Conservation (phyloP, 1,140 invertebrate species). For the Drosophila varians region DNA sequence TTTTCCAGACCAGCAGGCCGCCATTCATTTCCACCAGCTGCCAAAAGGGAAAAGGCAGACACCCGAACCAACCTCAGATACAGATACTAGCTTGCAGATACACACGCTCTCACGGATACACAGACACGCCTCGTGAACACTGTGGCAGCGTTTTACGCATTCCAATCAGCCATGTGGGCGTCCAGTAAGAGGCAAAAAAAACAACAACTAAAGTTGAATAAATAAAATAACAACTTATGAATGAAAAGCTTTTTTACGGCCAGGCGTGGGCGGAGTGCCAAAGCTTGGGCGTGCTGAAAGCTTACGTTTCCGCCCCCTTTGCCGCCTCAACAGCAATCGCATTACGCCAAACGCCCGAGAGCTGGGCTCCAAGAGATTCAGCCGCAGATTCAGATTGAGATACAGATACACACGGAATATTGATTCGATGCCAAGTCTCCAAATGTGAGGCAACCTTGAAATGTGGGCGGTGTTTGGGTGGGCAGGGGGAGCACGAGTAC, state of each 20-base stretch:
- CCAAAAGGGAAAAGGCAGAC: conserved; percentile 13
- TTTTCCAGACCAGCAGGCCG: conserved; percentile 59
- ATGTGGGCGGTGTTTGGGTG: conserved; percentile 52
- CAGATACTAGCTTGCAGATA: conserved; percentile 30
- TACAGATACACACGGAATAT: conserved; percentile 47
- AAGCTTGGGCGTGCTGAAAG: conserved; percentile 42
- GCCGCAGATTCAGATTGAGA: not conserved
- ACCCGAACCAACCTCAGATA: too few relatives aligned
- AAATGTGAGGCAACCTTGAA: conserved; percentile 65
- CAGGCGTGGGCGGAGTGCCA: conserved; percentile 35
- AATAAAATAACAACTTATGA: conserved; percentile 57
- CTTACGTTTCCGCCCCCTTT: not conserved
- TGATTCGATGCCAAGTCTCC: conserved; percentile 40
- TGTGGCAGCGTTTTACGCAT: conserved; percentile 69
- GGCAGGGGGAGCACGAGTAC: not conserved
- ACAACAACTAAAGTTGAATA: conserved; percentile 2
- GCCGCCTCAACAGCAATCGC: conserved; percentile 20
- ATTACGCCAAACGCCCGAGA: conserved; percentile 8
- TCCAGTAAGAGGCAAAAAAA: conserved; percentile 15
- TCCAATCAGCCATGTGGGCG: conserved; percentile 77
- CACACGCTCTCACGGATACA: conserved; percentile 16
- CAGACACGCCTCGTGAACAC: conserved; percentile 6
- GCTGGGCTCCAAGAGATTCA: conserved; percentile 21
- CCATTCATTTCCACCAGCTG: conserved; percentile 65
- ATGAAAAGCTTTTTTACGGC: conserved; percentile 64